A percentile compares a stretch with the other conserved stretches of the same genome.
These are phyloP conservation scores for Blastobasis adustella DNA, from an alignment of 2,888 invertebrate genomes.

Conservation along the genomic window DNA sequence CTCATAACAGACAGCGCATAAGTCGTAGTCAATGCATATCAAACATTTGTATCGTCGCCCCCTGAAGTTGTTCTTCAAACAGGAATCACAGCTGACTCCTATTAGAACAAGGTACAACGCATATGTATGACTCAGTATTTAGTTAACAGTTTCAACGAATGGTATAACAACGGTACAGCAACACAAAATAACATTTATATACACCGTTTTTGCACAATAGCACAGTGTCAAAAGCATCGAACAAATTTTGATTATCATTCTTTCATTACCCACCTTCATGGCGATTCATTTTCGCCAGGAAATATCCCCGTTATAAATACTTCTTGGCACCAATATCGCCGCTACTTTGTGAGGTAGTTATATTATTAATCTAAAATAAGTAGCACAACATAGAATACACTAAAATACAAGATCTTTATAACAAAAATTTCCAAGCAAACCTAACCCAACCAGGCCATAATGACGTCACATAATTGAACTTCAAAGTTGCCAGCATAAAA, in stretches of 20 bases:
- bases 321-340: slow-evolving; percentile 66
- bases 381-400: slow-evolving; percentile 75
- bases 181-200: background rate
- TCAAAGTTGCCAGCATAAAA: no score
- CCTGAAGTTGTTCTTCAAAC: slow-evolving; percentile 97
- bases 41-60: slow-evolving; percentile 99
- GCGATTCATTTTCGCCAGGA: slow-evolving; percentile 88
- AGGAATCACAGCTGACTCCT: slow-evolving; percentile 99
- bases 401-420: slow-evolving; percentile 77
- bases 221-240: slow-evolving; percentile 67
- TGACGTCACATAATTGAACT: slow-evolving; percentile 71
- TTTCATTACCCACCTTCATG: slow-evolving; percentile 87
- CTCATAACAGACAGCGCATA: slow-evolving; percentile 97
- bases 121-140: slow-evolving; percentile 3
- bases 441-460: slow-evolving; percentile 83
- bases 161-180: background rate
- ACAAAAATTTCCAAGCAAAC: slow-evolving; percentile 81
- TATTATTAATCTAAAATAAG: slow-evolving; percentile 71
- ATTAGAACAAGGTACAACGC: slow-evolving; percentile 34
- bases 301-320: slow-evolving; percentile 59
- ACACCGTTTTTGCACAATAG: slow-evolving; percentile 36
- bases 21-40: slow-evolving; percentile 99
- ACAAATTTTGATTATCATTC: slow-evolving; percentile 73
- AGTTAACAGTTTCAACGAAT: background rate
- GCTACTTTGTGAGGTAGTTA: slow-evolving; percentile 68